Conservation (phyloP, 2,797 vertebrate genomes). For the Artibeus jamaicensis region DNA sequence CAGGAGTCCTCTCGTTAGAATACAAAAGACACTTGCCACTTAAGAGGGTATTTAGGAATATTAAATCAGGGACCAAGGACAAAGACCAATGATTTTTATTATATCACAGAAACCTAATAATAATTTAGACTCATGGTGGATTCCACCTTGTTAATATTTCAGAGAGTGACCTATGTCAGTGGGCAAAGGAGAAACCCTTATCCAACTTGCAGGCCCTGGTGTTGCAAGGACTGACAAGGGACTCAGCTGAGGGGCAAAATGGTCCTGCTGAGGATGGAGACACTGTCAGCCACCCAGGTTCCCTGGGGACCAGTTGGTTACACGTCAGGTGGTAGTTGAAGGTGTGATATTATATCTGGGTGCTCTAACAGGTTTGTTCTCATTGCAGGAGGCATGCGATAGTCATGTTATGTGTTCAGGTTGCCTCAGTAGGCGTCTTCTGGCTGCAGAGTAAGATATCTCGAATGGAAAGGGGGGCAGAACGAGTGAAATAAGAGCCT, state of each 20-base stretch:
- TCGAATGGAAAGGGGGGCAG: background rate
- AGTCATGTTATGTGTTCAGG: fast-evolving
- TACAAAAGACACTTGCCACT: background rate
- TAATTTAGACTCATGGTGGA: background rate
- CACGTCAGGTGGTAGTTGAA: background rate
- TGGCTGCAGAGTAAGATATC: background rate
- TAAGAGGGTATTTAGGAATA: background rate
- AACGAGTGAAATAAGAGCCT: too few species aligned
- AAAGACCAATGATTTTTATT: background rate
- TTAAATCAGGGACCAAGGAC: background rate
- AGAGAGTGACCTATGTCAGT: background rate
- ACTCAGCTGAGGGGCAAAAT: background rate
- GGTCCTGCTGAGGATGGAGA: background rate
- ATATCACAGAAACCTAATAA: background rate
- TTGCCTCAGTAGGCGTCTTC: background rate
- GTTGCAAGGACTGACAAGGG: too few species aligned
- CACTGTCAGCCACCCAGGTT: background rate
- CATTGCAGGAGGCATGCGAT: fast-evolving
- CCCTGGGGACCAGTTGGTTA: background rate
- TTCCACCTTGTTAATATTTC: background rate
- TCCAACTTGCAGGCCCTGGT: background rate
- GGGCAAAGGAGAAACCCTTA: background rate
- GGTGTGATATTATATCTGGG: background rate
- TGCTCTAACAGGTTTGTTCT: background rate
- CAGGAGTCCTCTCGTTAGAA: background rate